Conservation (phyloP, 1,140 invertebrate genomes). For the Melitaea cinxia region DNA sequence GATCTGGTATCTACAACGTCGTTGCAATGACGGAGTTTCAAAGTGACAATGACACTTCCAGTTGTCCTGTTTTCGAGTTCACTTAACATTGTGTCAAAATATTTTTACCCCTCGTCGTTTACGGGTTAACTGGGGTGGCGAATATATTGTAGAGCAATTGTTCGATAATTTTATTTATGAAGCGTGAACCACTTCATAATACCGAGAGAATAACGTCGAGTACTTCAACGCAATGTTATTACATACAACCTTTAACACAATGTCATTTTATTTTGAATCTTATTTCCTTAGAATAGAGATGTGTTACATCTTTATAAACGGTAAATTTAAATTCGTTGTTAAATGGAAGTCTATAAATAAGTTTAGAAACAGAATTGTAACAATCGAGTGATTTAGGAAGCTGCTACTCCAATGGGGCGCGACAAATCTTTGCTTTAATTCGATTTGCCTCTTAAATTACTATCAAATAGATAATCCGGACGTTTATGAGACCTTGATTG, state of each 20-base stretch:
- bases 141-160: conserved; percentile 57
- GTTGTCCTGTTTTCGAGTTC: conserved; percentile 20
- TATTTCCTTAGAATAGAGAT: conserved; percentile 16
- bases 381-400: conserved; percentile 61
- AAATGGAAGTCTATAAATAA: conserved; percentile 53
- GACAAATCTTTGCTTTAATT: conserved; percentile 67
- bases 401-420: conserved; percentile 55
- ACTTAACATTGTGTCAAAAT: conserved; percentile 70
- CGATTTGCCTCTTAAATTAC: conserved; percentile 62
- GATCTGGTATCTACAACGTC: too few species aligned
- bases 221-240: conserved; percentile 23
- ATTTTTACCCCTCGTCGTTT: conserved; percentile 64
- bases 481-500: conserved; percentile 34
- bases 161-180: conserved; percentile 74
- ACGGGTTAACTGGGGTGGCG: conserved; percentile 66
- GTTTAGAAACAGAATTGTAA: conserved; percentile 56
- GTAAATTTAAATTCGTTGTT: conserved; percentile 11
- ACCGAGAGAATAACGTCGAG: conserved; percentile 44
- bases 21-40: too few species aligned
- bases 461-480: conserved; percentile 58
- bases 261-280: conserved; percentile 26
- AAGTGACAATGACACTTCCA: conserved; percentile 38
- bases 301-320: neutral
- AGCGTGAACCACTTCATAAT: conserved; percentile 55
- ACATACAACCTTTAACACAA: neutral